Conservation (phyloP, 2,113 vertebrate species). For the Mungos mungo region DNA sequence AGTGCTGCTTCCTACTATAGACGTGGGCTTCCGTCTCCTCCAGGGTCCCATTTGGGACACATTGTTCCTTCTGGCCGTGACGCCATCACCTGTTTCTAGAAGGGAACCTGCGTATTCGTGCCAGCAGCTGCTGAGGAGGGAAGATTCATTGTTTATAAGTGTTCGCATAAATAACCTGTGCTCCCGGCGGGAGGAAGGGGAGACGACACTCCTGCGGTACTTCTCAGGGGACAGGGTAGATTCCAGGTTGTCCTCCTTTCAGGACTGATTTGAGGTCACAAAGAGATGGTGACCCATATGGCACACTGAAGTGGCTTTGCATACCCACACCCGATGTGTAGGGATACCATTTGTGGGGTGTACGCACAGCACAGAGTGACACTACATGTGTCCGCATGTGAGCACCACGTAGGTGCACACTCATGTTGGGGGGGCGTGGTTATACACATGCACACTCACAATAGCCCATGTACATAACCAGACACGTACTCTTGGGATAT, state of each 20-base stretch:
- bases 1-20: slow-evolving; percentile 52
- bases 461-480: rapidly evolving
- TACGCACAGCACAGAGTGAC: rapidly evolving
- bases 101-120: not conserved
- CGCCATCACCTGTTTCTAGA: slow-evolving; percentile 33
- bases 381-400: rapidly evolving
- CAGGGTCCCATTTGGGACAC: not conserved
- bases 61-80: slow-evolving; percentile 65
- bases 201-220: rapidly evolving
- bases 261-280: not conserved
- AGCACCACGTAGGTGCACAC: rapidly evolving
- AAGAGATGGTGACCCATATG: not conserved
- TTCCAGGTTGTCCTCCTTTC: not conserved
- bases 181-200: not conserved
- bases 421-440: rapidly evolving
- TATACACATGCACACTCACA: rapidly evolving
- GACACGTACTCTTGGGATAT: too few species aligned
- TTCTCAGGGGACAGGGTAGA: not conserved
- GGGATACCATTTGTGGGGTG: rapidly evolving
- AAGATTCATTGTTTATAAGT: slow-evolving; percentile 33
- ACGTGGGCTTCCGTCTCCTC: not conserved
- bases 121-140: not conserved
- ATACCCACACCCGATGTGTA: rapidly evolving
- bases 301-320: not conserved
- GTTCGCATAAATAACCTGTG: not conserved